Evolutionary conservation across 2,797 vertebrate species (phyloP).

Genomic region (Adelosebastes latens): DNA sequence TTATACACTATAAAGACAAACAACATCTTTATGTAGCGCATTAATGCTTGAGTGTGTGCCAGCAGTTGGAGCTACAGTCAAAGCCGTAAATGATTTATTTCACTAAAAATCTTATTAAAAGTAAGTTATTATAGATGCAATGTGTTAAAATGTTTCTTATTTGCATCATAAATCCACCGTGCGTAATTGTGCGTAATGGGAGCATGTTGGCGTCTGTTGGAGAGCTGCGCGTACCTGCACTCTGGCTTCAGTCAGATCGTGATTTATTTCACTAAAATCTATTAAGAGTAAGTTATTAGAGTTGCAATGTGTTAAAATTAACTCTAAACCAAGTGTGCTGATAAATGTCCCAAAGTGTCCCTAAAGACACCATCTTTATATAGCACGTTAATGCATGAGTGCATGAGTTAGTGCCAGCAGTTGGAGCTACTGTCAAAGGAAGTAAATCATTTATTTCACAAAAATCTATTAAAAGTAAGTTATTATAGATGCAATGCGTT

Average conservation of each 20-base stretch:
- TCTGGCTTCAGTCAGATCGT: slow-evolving; percentile 94
- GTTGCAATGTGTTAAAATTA: neutral
- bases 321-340: too few relatives aligned
- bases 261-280: neutral
- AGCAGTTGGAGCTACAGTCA: neutral
- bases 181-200: slow-evolving; percentile 28
- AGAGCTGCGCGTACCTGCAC: slow-evolving; percentile 89
- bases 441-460: neutral
- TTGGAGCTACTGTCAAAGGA: neutral
- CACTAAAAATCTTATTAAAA: neutral
- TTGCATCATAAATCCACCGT: slow-evolving; percentile 25
- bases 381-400: neutral
- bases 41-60: neutral
- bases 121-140: fast-evolving
- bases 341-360: too few relatives aligned
- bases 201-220: neutral
- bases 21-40: neutral
- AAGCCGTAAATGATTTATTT: neutral
- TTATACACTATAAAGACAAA: neutral
- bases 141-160: neutral
- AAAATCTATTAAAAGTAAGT: too few relatives aligned
- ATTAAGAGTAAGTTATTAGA: neutral
- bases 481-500: too few relatives aligned
- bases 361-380: too few relatives aligned
- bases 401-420: neutral